Evolutionary conservation across 2,113 vertebrate species (phyloP), one percentile per base, ranked within the genome.

Genomic region (Toxostoma redivivum): DNA sequence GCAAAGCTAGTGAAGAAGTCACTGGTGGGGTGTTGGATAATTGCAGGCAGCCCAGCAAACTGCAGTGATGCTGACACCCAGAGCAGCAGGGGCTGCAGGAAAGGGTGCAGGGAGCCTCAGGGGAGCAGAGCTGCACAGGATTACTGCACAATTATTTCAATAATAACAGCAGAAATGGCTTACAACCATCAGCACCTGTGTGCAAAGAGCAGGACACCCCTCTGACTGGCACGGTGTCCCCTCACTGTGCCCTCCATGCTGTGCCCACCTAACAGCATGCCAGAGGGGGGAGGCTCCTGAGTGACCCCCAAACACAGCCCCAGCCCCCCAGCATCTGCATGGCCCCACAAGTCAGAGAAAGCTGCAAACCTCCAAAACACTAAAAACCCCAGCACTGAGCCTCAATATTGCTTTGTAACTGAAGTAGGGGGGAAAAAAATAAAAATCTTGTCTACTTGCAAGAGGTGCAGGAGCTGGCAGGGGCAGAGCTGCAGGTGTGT

Each of bases 261-360:
- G 60, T 3, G 3, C 72, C 35, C 8, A 1, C 76, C 48, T 3
- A 30, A 12, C 25, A 40, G 10, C 35, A 10, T 1, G 11, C 45
- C 64, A 6, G 56, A 0, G 11, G 0, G 0, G 1, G 1, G 38
- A 38, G 50, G 66, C 28, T 62, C 9, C 76, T 0, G 19, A 23
- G 35, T 1, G 3, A 18, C 2, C 53, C 23, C 28, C 8, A 2
- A 37, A 44, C 3, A 38, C 3, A 50, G 65, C 22, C 24, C 19
- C 14, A 23, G 38, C 4, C 12, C 7, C 4, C 12, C 7, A 84
- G 77, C 37, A 0, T 1, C 66, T 27, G 28, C 66, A 21, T 0
- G 1, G 10, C 7, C 33, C 70, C 31, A 22, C 24, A 20, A 25
- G 8, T 1, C 1, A 42, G 4, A 57, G 45, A 35, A 28, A 77